phyloP scores from a whole-genome alignment of 1,140 invertebrate species.

The Drosophila asahinai region DNA sequence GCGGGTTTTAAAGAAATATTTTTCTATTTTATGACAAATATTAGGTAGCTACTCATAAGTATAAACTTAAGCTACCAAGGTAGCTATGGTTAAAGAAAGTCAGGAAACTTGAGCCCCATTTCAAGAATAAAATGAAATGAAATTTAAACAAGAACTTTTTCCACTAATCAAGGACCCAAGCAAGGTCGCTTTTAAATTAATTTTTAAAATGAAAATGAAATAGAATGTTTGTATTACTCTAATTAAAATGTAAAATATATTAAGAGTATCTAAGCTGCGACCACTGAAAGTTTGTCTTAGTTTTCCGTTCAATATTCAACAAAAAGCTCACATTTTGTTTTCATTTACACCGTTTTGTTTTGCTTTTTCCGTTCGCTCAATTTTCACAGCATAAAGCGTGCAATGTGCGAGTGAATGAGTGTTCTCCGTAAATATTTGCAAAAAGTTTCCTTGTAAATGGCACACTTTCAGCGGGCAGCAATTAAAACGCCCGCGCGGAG shows the following conservation, averaged over 20 bases:
- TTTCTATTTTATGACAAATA: neutral
- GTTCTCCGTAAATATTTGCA: conserved; percentile 44
- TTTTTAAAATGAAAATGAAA: no score
- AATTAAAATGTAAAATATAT: neutral
- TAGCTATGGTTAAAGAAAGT: no score
- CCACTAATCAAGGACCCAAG: no score
- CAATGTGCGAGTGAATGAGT: conserved; percentile 34
- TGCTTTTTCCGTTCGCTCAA: conserved; percentile 19
- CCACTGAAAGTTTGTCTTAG: neutral
- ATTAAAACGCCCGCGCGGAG: conserved; percentile 34
- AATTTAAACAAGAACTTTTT: no score
- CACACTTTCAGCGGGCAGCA: conserved; percentile 7
- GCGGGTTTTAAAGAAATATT: neutral
- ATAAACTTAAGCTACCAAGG: no score
- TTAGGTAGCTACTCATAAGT: no score
- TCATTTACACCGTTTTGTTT: conserved; percentile 39
- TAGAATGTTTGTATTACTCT: no score
- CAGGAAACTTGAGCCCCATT: no score
- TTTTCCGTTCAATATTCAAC: conserved; percentile 24
- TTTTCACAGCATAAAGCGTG: conserved; percentile 36
- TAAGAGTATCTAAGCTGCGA: conserved; percentile 18
- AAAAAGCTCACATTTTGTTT: conserved; percentile 37
- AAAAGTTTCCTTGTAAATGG: conserved; percentile 29
- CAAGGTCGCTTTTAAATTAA: no score
- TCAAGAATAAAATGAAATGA: no score